phyloP scores from a whole-genome alignment of 2,888 invertebrate species.

The Perizoma flavofasciatum region DNA sequence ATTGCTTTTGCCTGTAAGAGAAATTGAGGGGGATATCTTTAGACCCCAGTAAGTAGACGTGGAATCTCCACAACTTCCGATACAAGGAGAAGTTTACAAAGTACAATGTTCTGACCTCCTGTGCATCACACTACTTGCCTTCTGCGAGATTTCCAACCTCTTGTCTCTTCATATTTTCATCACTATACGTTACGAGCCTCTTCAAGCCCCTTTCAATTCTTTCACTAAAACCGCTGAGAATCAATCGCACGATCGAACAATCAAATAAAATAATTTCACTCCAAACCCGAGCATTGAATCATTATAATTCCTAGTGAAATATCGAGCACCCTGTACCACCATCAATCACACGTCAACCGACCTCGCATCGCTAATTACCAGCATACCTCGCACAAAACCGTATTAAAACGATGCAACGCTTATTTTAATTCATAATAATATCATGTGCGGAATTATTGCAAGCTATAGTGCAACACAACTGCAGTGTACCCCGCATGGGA shows the following conservation, averaged over 20 bases:
- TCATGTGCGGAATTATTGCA: slow-evolving; percentile 53
- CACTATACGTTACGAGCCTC: background rate
- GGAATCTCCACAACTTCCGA: slow-evolving; percentile 11
- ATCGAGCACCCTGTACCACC: slow-evolving; percentile 44
- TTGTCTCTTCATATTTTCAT: slow-evolving; percentile 25
- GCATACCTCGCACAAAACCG: slow-evolving; percentile 60
- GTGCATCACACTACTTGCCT: slow-evolving; percentile 2
- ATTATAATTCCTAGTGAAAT: slow-evolving; percentile 49
- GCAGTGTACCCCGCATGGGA: slow-evolving; percentile 35
- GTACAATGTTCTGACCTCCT: slow-evolving; percentile 8
- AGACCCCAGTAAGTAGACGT: background rate
- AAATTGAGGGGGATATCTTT: background rate
- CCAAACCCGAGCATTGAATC: slow-evolving; percentile 36
- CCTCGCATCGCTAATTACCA: slow-evolving; percentile 67
- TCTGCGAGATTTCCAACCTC: background rate
- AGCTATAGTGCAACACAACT: slow-evolving; percentile 25
- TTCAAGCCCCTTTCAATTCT: no score
- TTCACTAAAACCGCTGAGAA: no score
- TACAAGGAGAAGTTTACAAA: slow-evolving; percentile 9
- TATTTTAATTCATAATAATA: slow-evolving; percentile 79
- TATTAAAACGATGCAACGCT: slow-evolving; percentile 71
- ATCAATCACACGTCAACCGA: slow-evolving; percentile 59
- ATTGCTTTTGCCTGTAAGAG: no score
- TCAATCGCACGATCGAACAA: slow-evolving; percentile 9
- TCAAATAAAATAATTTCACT: no score